Conservation (phyloP, 2,113 vertebrate genomes). For the Myotis yumanensis region DNA sequence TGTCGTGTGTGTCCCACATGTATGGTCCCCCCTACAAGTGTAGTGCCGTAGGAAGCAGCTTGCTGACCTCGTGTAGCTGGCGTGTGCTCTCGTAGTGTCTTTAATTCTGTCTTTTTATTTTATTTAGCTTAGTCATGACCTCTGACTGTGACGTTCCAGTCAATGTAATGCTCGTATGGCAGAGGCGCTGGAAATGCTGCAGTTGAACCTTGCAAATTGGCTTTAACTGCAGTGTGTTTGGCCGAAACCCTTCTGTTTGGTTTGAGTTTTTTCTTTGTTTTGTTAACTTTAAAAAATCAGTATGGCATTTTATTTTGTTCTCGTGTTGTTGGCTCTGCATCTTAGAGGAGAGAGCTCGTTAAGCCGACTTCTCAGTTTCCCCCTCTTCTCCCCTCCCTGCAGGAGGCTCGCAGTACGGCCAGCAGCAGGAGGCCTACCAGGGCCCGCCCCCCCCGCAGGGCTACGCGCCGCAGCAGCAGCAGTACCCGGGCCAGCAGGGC, state of each 20-base stretch:
- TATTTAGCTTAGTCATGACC: slow-evolving; percentile 87
- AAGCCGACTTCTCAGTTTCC: slow-evolving; percentile 70
- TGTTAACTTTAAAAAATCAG: slow-evolving; percentile 85
- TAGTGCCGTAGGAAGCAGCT: slow-evolving; percentile 87
- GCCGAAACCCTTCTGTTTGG: slow-evolving; percentile 88
- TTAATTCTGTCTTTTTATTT: slow-evolving; percentile 88
- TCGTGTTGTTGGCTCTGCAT: slow-evolving; percentile 87
- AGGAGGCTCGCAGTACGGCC: slow-evolving; percentile 96
- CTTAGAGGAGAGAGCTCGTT: slow-evolving; percentile 70
- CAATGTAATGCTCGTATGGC: slow-evolving; percentile 87
- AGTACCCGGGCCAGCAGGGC: slow-evolving; percentile 88
- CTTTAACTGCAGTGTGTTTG: slow-evolving; percentile 90
- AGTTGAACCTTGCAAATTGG: slow-evolving; percentile 87
- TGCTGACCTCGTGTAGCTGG: slow-evolving; percentile 91
- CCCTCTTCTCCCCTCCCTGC: slow-evolving; percentile 78
- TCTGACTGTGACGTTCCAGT: slow-evolving; percentile 87
- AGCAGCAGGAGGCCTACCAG: slow-evolving; percentile 98
- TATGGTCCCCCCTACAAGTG: slow-evolving; percentile 80
- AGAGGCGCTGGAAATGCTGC: slow-evolving; percentile 88
- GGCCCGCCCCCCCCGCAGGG: slow-evolving; percentile 96
- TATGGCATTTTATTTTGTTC: slow-evolving; percentile 86
- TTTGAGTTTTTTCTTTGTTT: slow-evolving; percentile 88
- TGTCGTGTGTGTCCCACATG: slow-evolving; percentile 80
- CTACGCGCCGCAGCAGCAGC: slow-evolving; percentile 93
- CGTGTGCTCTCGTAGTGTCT: slow-evolving; percentile 90